A percentile compares a stretch with the other conserved stretches of the same genome.
Conservation (phyloP, 2,888 invertebrate species). For the Macrophya annulata region DNA sequence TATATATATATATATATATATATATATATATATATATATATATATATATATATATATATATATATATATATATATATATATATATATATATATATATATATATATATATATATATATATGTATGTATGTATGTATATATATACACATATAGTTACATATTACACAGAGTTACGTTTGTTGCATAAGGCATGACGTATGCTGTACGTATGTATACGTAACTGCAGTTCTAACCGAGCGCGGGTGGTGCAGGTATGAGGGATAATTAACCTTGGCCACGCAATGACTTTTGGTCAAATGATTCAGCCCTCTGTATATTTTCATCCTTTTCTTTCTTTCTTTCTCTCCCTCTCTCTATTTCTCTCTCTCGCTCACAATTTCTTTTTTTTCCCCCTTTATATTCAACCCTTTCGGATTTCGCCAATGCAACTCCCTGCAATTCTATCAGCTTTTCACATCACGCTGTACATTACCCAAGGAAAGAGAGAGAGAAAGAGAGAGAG, state of each 20-base stretch:
- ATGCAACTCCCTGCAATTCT: background rate
- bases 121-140: too few species aligned
- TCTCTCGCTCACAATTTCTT: background rate
- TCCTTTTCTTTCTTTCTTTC: background rate
- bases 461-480: background rate
- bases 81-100: too few species aligned
- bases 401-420: background rate
- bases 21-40: too few species aligned
- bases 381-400: background rate
- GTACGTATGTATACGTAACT: background rate
- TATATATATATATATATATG: too few species aligned
- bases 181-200: constrained; percentile 12
- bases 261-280: constrained; percentile 47
- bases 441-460: constrained; percentile 16
- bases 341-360: too few species aligned
- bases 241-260: background rate
- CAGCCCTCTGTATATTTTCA: background rate
- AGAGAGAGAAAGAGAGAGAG: too few species aligned
- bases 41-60: too few species aligned
- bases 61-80: too few species aligned
- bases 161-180: background rate
- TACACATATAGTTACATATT: too few species aligned
- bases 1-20: too few species aligned
- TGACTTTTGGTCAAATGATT: constrained; percentile 43
- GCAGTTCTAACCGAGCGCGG: background rate